These are phyloP conservation scores for Hypomesus transpacificus DNA, from an alignment of 2,113 vertebrate species.

Conservation along the genomic window DNA sequence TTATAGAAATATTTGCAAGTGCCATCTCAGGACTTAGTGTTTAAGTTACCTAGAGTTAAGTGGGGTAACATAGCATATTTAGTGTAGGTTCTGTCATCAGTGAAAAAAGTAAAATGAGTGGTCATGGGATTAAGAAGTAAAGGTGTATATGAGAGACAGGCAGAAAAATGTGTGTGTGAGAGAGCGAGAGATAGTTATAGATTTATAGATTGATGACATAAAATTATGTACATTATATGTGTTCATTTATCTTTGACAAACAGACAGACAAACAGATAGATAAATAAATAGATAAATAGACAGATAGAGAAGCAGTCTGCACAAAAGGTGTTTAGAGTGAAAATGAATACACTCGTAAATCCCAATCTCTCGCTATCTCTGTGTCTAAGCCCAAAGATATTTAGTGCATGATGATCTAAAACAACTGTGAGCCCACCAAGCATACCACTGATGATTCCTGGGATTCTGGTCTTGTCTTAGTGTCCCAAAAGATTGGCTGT, in stretches of 20 bases:
- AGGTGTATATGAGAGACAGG: background rate
- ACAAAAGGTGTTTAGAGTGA: conserved; percentile 33
- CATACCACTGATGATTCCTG: conserved; percentile 46
- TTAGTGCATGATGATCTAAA: conserved; percentile 70
- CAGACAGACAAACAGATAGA: too few relatives aligned
- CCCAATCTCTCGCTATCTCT: conserved; percentile 53
- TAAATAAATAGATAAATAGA: background rate
- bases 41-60: conserved; percentile 26
- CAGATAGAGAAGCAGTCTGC: background rate
- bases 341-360: conserved; percentile 54
- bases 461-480: conserved; percentile 36
- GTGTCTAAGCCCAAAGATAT: conserved; percentile 66
- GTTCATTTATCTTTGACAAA: too few relatives aligned
- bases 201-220: background rate
- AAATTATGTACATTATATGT: background rate
- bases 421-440: conserved; percentile 70
- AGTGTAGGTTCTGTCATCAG: too few relatives aligned
- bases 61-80: too few relatives aligned
- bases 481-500: conserved; percentile 55
- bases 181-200: background rate
- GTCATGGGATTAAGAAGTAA: background rate
- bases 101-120: background rate
- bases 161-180: background rate
- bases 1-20: conserved; percentile 63
- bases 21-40: conserved; percentile 38